Evolutionary conservation across 2,797 vertebrate species (phyloP).

Genomic region (Peromyscus aztecus): DNA sequence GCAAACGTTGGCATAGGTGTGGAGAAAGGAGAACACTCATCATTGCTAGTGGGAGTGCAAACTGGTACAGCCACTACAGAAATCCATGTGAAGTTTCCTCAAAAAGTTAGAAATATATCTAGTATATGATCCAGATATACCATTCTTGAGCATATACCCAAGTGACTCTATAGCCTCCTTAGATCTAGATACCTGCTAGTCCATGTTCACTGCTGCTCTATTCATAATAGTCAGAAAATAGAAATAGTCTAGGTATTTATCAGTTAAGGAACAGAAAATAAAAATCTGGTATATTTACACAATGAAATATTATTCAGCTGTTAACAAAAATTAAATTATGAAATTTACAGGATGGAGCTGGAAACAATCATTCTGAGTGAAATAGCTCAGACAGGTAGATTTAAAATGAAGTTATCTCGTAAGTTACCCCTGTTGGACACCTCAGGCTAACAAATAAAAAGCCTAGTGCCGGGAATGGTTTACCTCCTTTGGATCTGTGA

Average conservation of each 20-base stretch:
- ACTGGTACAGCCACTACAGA: not conserved
- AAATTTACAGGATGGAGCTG: not conserved
- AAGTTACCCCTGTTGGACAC: not conserved
- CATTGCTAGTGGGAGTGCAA: not conserved
- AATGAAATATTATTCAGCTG: not conserved
- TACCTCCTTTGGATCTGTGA: not conserved
- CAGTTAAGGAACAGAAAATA: not conserved
- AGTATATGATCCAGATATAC: not conserved
- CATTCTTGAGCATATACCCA: not conserved
- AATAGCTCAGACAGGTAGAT: not conserved
- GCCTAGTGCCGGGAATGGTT: not conserved
- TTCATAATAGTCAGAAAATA: not conserved
- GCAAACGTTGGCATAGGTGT: not conserved
- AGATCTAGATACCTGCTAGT: not conserved
- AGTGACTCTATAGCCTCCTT: not conserved
- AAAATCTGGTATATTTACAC: not conserved
- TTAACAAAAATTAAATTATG: not conserved
- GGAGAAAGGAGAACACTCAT: not conserved
- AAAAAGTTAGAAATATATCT: not conserved
- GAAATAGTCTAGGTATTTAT: not conserved
- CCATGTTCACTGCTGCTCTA: not conserved
- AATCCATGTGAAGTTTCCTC: not conserved
- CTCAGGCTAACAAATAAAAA: not conserved
- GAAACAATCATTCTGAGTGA: not conserved
- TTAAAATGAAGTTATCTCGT: not conserved